Evolutionary conservation across 1,140 invertebrate species (phyloP), one percentile per base, ranked within the genome.

Genomic region (Bombus sibiricus): DNA sequence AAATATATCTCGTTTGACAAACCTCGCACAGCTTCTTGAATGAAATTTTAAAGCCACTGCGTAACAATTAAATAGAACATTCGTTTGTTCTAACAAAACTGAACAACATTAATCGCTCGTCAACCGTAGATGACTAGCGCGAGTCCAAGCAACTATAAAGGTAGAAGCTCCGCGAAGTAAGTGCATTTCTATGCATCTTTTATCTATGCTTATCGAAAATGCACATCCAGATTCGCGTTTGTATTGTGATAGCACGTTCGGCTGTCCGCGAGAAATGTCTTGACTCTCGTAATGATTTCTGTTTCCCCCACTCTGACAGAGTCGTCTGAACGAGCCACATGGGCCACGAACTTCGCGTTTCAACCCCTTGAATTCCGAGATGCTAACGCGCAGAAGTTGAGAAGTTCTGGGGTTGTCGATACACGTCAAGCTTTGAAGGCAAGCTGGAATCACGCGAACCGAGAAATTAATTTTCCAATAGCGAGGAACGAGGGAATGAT

Each of bases 271-370:
- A 69, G 74, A 90, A 86, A n/a, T 59, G 66, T 25, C 12, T 74
- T 79, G 32, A 66, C 57, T 59, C 53, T 72, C 28, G 34, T 22
- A 41, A 90, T 86, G 69, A 89, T 83, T 86, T 86, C 84, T 79
- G 59, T 47, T 85, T 78, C 43, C 10, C 64, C 53, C 10, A 15
- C 22, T 13, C 12, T 22, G 85, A 76, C 18, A 71, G 78, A 77
- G 41, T n/a, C 32, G 57, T 39, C 53, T 37, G 81, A 88, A 84
- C 73, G 81, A 37, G 66, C 72, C 57, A 84, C 79, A 88, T 80
- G 83, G 53, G 34, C 75, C 76, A 71, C 81, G 43, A 90, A 85
- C 37, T 81, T 86, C 43, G 28, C 82, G 68, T 57, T 68, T 81
- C 41, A 47, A 47, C 13, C 37, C 28, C 32, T 28, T 32, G 68